Base-by-base conservation (phyloP, 2,797 vertebrate genomes). In the Valencia hispanica region DNA sequence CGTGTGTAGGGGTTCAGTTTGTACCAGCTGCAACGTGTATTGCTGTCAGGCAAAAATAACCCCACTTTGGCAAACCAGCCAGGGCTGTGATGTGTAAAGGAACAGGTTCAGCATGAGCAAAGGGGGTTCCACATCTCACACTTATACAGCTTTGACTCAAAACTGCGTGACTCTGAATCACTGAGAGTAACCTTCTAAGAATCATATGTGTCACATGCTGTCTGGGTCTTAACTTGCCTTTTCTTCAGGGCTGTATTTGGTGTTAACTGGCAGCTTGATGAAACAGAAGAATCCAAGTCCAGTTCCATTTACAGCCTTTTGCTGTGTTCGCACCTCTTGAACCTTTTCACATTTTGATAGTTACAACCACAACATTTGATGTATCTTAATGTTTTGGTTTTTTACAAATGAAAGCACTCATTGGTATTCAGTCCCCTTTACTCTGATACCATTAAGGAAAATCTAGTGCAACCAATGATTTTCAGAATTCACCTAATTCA, bases 1-100 rank as follows among this genome's bases (percentile, higher is more conserved):
- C 22, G 83, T 45, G 53, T 79, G 65, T 27, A 72, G 80, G 74
- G 86, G 87, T 88, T 91, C 87, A 89, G 78, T 90, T 92, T 92
- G 88, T 87, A 87, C 89, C 89, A 83, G 85, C 84, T 79, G 77
- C 51, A 84, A 79, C 80, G 87, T 30, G 86, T 87, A 89, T 93
- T 86, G 53, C 68, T 68, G 70, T 70, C 12, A 55, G 85, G 75
- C 90, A 91, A 93, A 95, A 96, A 95, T 94, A 94, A 87, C 83
- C 89, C 71, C 73, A 34, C 68, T 66, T 57, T 18, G 51, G 70
- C 18, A 63, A 63, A 63, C 61, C 5, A 36, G 61, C 18, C 34
- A 36, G 61, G 18, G 18, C 32, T 20, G 9, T 36, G 61, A 63
- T 7, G 34, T 63, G 34, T 9, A 70, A 2, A 81, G 77, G 78